Evolutionary conservation across 2,888 invertebrate species (phyloP), one percentile per base, ranked within the genome.

Genomic region (Cetonia aurata): DNA sequence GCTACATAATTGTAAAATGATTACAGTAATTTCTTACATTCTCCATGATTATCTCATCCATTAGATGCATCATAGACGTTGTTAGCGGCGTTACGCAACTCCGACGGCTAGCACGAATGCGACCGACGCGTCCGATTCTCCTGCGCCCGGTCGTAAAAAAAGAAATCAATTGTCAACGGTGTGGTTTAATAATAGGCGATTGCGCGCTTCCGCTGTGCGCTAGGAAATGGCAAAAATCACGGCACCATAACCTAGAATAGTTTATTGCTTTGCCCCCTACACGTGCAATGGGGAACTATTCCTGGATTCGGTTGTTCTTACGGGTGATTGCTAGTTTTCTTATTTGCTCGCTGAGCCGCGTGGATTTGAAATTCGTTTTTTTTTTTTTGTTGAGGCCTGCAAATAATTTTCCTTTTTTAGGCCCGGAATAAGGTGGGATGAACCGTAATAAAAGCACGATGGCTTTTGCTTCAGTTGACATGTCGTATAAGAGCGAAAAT

Each of bases 151-250:
- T 59, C 42, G 19, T 33, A 33, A 46, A 25, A 69, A 33, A 42
- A 52, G 60, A 69, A 69, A 69, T 69, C 66, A 44, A 46, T 70
- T 70, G 65, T 70, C 55, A 62, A 31, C 42, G 48, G 46, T 50
- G 13, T 44, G 62, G 55, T 71, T 59, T 70, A 60, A 42, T 62
- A 68, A 70, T 69, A 69, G 71, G 71, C 73, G 72, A 74, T 73
- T 72, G 74, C 73, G 66, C 72, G 52, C 59, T 73, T 74, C 74
- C 74, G 67, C 71, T 71, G 50, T 15, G 69, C 62, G 72, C 70
- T 66, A 60, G 73, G 73, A 72, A 73, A 72, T 55, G 57, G 70
- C 67, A 69, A 71, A 71, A 52, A 15, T 31, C 70, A 19, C 19
- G 25, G 41, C 19, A 33, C 52, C 41, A 52, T 69, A 69, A 60